Conservation (phyloP, 2,113 vertebrate genomes). For the Bubo blakistoni region DNA sequence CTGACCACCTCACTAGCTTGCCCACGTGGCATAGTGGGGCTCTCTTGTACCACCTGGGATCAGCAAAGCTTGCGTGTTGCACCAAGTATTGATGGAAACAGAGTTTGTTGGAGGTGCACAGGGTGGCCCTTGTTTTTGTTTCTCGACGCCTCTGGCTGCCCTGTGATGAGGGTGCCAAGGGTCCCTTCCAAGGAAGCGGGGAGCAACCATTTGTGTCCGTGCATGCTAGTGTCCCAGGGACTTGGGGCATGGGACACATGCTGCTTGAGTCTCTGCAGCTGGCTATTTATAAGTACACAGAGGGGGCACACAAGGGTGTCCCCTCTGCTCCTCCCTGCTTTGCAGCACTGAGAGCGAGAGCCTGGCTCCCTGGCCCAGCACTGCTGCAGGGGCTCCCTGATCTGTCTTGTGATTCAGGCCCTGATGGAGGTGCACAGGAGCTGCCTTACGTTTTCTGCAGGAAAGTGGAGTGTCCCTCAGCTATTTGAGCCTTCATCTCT, state of each 20-base stretch:
- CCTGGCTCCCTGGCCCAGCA: not conserved
- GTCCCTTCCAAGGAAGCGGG: not conserved
- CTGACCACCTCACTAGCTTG: not conserved
- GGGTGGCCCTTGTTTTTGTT: not conserved
- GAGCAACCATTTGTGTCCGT: not conserved
- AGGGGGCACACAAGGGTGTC: not conserved
- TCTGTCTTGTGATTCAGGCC: constrained; percentile 38
- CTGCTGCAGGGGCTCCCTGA: constrained; percentile 50
- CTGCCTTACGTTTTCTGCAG: not conserved
- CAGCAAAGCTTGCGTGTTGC: not conserved
- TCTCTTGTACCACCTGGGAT: not conserved
- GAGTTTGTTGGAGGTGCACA: not conserved
- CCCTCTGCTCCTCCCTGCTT: not conserved
- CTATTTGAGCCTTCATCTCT: not conserved
- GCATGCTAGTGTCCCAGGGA: not conserved
- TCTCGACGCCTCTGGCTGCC: not conserved
- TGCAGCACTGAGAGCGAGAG: not conserved
- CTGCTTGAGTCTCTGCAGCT: not conserved
- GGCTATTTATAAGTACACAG: not conserved
- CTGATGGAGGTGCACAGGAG: not conserved
- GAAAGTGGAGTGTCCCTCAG: not conserved
- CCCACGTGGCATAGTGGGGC: rapidly evolving
- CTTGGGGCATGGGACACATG: not conserved
- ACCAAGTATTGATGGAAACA: rapidly evolving
- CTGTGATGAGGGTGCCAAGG: not conserved